Conservation (phyloP, 2,888 invertebrate species). For the Drosophila stalkeri region DNA sequence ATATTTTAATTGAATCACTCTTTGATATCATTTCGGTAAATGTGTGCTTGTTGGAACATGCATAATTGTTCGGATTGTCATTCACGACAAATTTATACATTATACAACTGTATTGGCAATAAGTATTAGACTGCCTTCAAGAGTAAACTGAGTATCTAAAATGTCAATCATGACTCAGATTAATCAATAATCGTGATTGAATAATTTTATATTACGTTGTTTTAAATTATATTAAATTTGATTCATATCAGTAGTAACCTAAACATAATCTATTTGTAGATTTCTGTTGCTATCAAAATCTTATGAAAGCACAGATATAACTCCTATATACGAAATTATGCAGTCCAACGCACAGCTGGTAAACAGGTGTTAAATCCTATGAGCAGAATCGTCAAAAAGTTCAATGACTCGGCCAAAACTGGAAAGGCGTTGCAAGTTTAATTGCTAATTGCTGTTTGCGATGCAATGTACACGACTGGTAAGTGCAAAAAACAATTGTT, state of each 20-base stretch:
- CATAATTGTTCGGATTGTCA: too few species aligned
- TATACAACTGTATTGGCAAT: too few species aligned
- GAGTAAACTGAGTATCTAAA: neutral
- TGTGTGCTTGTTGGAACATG: neutral
- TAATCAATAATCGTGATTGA: neutral
- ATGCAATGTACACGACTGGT: constrained; percentile 18
- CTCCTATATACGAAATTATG: constrained; percentile 11
- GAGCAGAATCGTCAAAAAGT: constrained; percentile 13
- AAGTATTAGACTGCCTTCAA: neutral
- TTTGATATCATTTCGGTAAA: neutral
- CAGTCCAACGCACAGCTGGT: constrained; percentile 9
- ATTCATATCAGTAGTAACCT: neutral
- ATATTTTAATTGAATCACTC: neutral
- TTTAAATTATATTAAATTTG: neutral
- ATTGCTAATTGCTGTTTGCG: constrained; percentile 36
- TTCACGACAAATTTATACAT: too few species aligned
- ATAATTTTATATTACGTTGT: too few species aligned
- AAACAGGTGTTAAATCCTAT: constrained; percentile 11
- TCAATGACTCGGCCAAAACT: constrained; percentile 45
- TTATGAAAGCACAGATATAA: neutral
- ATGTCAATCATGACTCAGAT: neutral
- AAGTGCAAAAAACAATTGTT: neutral
- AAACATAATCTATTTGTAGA: neutral
- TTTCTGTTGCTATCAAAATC: neutral
- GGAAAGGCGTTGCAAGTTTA: constrained; percentile 21